Evolutionary conservation across 2,888 invertebrate species (phyloP), one percentile per base, ranked within the genome.

Genomic region (Oscheius sp.): DNA sequence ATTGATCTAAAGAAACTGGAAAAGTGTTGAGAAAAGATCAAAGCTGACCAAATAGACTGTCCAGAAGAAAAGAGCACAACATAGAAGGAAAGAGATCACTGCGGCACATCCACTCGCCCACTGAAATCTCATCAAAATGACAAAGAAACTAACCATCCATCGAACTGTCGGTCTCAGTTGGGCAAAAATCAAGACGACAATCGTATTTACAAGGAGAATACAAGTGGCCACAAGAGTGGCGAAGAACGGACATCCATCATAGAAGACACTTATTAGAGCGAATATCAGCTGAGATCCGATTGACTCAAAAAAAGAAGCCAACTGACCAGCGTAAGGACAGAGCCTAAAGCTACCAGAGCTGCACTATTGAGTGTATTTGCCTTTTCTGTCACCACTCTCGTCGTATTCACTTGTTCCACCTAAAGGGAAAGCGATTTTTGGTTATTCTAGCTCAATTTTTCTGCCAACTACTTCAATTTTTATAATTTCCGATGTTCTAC

Each of bases 321-420:
- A 37, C 69, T 63, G 67, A 84, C 79, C 71, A 85, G 64, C 71
- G 86, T 84, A 34, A 85, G 65, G 6, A 84, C 83, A 52, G 84
- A 74, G 1, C 81, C 85, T 39, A 84, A 76, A 5, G 78, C 76
- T 31, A 84, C 72, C 17, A 83, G 69, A 2, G 79, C 75, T 29
- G 82, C 76, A 34, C 78, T 83, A 17, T 83, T 70, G 23, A 84
- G 71, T 4, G 83, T 75, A 3, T 81, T 71, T 0, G 82, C 78
- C 68, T 84, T 80, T 8, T 76, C 70, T 0, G 82, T 79, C 25
- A 85, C 70, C 12, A 85, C 80, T 57, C 79, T 79, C 31, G 81
- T 80, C 6, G 85, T 85, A 8, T 81, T 70, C 27, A 85, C 58
- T 70, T 84, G 83, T 37, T 85, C 85, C 20, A 83, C 73, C 82